Base-by-base conservation (phyloP, 1,140 invertebrate genomes). In the Drosophila orena region DNA sequence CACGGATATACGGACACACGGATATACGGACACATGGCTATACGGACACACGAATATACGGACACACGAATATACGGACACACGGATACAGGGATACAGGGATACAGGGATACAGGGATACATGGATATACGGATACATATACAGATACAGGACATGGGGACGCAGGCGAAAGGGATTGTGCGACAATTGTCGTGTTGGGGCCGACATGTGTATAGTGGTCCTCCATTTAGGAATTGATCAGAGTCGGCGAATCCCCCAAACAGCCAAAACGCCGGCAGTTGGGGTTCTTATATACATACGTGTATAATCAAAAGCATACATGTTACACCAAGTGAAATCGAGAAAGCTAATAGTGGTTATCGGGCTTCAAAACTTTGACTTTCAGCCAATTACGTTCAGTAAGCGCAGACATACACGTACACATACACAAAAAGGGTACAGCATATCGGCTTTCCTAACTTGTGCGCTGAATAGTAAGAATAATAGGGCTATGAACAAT, bases 141-240 rank as follows among this genome's bases (percentile, higher is more conserved):
- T 4, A 10, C 24, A 15, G 24, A 49, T 15, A 30, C 8, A 30
- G 46, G 46, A 30, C 15, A 10, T 8, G 8, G 47, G 47, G 27
- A 52, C 50, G 40, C 30, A 30, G 30, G n/a, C 59, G 37, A 43
- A 60, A 35, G 53, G 44, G 47, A 76, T 64, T 61, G 42, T 52
- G 27, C 62, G 68, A 65, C 70, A 89, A 79, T 88, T 88, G 75
- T 77, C 62, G 68, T 71, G 66, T 70, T 65, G 43, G 34, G 62
- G 59, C 52, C 75, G 62, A 73, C 79, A 81, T 79, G 50, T 83
- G 60, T 65, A 81, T 73, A 64, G 42, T 56, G 57, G 59, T 42
- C 59, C 37, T 62, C 40, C 59, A 42, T 59, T 62, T 59, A 20
- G 58, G 17, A 44, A 44, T 15, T 30, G 49, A 68, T 56, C 66